Base-by-base conservation (phyloP, 2,888 invertebrate genomes). In the Leptinotarsa juncta region DNA sequence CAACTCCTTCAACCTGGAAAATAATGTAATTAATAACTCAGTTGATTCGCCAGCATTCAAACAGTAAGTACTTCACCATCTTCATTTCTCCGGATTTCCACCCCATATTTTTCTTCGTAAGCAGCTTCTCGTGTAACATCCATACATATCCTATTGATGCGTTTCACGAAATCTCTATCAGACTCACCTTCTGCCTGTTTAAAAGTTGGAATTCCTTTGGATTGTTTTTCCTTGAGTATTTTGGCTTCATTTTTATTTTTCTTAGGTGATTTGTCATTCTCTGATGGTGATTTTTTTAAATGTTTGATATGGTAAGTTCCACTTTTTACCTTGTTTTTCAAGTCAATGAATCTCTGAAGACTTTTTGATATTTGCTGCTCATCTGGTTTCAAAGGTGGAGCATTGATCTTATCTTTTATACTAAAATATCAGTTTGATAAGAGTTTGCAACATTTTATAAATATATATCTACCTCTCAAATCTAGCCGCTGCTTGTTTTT, bases 311-410 rank as follows among this genome's bases (percentile, higher is more conserved):
- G 74, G 67, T 78, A 80, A 18, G 86, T 87, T 0, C 89, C 88
- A 3, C 85, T 86, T 82, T 89, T 89, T 0, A 87, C 86, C 71
- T 87, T 87, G 60, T 91, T 89, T 76, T 91, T 90, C 0, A 93
- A 82, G 78, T 90, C 89, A 18, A 94, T 92, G 67, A 95, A 87
- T 67, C 91, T 89, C 49, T 89, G 88, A n/a, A 95, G 88, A 78
- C 93, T 94, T 78, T 91, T 92, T 0, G 95, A 94, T 48, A 95
- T 87, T n/a, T 92, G 92, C 85, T 96, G 95, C 3, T 93, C 91
- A 78, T 94, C 92, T 2, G 90, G 89, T 81, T 93, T 90, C 57
- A 89, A 89, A 0, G 96, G 95, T 0, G 95, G 94, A 71, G 92
- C 92, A 87, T 96, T 94, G 73, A 94, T 93, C 87, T 94, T 93